Percentiles rank a stretch among this genome's conserved stretches.
These are phyloP conservation scores for Neodiprion virginianus DNA, from an alignment of 1,140 invertebrate species.

Conservation along the genomic window DNA sequence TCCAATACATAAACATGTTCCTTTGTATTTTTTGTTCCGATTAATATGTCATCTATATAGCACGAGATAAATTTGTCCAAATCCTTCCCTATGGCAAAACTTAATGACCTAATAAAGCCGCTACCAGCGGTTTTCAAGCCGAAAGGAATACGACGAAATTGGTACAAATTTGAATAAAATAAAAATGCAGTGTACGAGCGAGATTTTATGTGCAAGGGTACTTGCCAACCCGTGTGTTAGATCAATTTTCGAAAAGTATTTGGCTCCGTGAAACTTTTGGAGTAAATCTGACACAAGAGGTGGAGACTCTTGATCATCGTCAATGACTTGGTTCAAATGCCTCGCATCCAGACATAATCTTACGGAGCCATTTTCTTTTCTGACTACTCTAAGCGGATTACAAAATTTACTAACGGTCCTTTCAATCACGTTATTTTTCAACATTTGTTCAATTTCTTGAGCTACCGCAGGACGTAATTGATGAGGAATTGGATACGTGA, in stretches of 20 bases:
- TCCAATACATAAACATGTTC: not conserved
- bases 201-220: slow-evolving; percentile 15
- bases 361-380: slow-evolving; percentile 13
- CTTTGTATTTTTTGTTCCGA: slow-evolving; percentile 2
- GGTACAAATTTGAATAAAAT: not conserved
- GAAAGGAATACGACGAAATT: not conserved
- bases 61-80: not conserved
- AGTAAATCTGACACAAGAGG: not conserved
- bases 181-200: slow-evolving; percentile 32
- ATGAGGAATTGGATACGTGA: slow-evolving; percentile 29
- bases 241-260: slow-evolving; percentile 28
- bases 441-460: slow-evolving; percentile 21
- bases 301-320: slow-evolving; percentile 20
- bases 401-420: slow-evolving; percentile 35
- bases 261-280: not conserved
- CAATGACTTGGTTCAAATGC: slow-evolving; percentile 25
- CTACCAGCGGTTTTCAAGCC: no score
- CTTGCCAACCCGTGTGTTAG: slow-evolving; percentile 33
- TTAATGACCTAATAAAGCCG: slow-evolving; percentile 25
- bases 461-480: slow-evolving; percentile 18
- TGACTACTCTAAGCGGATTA: slow-evolving; percentile 36
- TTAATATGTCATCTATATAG: slow-evolving; percentile 6
- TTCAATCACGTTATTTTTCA: slow-evolving; percentile 31
- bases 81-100: slow-evolving; percentile 9
- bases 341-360: slow-evolving; percentile 31